A percentile compares a stretch with the other conserved stretches of the same genome.
phyloP scores from a whole-genome alignment of 2,797 vertebrate species.

The Enteromius unitaeniatus region DNA sequence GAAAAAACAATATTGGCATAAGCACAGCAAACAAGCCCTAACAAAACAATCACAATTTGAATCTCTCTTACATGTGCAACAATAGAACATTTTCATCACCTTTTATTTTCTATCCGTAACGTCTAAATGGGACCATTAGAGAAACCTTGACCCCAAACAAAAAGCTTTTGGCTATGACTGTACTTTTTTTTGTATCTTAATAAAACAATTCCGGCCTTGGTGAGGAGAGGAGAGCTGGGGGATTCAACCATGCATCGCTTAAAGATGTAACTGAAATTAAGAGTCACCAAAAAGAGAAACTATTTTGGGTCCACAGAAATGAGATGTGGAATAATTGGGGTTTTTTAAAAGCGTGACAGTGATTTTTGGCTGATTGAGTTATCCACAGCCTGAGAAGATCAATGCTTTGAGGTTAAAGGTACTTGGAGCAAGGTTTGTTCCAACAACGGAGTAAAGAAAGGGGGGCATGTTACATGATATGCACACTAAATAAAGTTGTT shows the following conservation, averaged over 20 bases:
- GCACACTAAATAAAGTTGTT: background rate
- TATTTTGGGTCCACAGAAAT: background rate
- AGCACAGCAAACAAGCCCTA: background rate
- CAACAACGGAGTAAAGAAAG: background rate
- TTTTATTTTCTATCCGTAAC: background rate
- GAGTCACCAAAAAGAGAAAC: background rate
- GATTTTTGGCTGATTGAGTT: constrained; percentile 33
- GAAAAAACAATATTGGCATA: background rate
- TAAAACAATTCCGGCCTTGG: background rate
- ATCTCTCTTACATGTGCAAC: background rate
- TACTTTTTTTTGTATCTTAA: background rate
- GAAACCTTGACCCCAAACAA: background rate
- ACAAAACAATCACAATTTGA: constrained; percentile 10
- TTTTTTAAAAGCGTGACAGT: constrained; percentile 30
- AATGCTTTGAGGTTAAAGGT: constrained; percentile 29
- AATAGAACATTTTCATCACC: background rate
- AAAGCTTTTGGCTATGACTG: background rate
- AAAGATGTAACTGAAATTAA: background rate
- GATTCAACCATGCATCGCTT: background rate
- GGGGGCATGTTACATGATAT: background rate
- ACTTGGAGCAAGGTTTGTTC: background rate
- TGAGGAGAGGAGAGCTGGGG: background rate
- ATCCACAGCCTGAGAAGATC: constrained; percentile 23
- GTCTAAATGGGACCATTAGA: background rate
- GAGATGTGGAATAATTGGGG: background rate